Evolutionary conservation across 2,888 invertebrate species (phyloP), one percentile per base, ranked within the genome.

Genomic region (Heliothis peltigera): DNA sequence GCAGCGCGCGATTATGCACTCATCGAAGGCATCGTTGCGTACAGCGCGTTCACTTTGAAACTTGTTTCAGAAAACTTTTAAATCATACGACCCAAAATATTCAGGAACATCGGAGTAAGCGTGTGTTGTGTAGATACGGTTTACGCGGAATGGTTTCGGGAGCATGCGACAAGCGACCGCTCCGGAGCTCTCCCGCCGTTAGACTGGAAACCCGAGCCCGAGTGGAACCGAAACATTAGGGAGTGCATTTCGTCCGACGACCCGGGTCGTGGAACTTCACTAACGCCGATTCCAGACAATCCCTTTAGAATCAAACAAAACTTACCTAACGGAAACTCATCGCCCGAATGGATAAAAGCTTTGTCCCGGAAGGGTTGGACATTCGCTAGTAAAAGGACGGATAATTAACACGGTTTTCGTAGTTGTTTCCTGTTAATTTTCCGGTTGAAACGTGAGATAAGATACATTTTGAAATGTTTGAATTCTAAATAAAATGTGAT

Each of bases 141-240:
- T 71, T 71, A 60, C 77, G 73, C 75, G 77, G 35, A 70, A 56
- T 70, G 62, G 49, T 63, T 58, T 59, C 22, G 60, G 66, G 64
- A 75, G 63, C 61, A 61, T 19, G 61, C 65, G 69, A 65, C 67
- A 75, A 56, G 79, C 91, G 90, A 72, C 84, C 88, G 81, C 77
- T 78, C 83, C 82, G 81, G 64, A 75, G 83, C 83, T 79, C 82
- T 85, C 84, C 85, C 87, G 85, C 77, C 84, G 81, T 72, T 69
- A 70, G 64, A 92, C 91, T 92, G 89, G 80, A 84, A 83, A 80
- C 71, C 65, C 68, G 70, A 77, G 70, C 74, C 64, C 63, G 75
- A 65, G 82, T 77, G 82, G 83, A 82, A 86, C 87, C 82, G 87
- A 85, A 88, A 86, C 83, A 84, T 78, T 80, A 80, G 82, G 79